These are phyloP conservation scores for Lypha dubia DNA, from an alignment of 2,888 invertebrate genomes.

Conservation along the genomic window DNA sequence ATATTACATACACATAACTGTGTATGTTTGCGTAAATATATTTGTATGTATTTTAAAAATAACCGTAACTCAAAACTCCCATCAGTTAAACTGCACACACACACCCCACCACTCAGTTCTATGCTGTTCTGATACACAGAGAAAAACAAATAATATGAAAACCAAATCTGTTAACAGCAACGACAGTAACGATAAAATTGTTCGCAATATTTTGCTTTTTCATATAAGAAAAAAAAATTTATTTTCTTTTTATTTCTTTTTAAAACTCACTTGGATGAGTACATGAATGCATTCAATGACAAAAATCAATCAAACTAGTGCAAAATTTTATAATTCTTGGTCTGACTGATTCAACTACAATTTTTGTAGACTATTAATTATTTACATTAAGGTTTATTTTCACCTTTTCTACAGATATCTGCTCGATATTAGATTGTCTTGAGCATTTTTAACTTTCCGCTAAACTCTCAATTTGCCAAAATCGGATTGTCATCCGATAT, in stretches of 20 bases:
- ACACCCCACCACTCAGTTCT: background rate
- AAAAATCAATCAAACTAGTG: background rate
- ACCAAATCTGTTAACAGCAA: constrained; percentile 24
- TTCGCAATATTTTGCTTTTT: constrained; percentile 39
- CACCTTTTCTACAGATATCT: too few species aligned
- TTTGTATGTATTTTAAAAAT: constrained; percentile 1
- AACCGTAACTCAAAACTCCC: constrained; percentile 41
- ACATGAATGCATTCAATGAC: background rate
- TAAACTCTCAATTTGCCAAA: too few species aligned
- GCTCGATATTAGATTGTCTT: too few species aligned
- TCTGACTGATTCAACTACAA: too few species aligned
- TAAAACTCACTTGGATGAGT: background rate
- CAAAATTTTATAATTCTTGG: background rate
- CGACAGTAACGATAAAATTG: constrained; percentile 39
- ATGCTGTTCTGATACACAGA: constrained; percentile 1
- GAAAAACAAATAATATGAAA: constrained; percentile 24
- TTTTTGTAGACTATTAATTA: too few species aligned
- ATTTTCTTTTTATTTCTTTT: background rate
- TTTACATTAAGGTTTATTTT: too few species aligned
- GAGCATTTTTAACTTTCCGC: too few species aligned
- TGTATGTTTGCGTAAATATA: background rate
- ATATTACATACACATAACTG: background rate
- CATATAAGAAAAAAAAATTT: background rate
- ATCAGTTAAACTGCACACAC: constrained; percentile 30
- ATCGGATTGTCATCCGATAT: too few species aligned